A percentile compares a stretch with the other conserved stretches of the same genome.
phyloP scores from a whole-genome alignment of 2,113 vertebrate genomes.

The Entosphenus tridentatus region DNA sequence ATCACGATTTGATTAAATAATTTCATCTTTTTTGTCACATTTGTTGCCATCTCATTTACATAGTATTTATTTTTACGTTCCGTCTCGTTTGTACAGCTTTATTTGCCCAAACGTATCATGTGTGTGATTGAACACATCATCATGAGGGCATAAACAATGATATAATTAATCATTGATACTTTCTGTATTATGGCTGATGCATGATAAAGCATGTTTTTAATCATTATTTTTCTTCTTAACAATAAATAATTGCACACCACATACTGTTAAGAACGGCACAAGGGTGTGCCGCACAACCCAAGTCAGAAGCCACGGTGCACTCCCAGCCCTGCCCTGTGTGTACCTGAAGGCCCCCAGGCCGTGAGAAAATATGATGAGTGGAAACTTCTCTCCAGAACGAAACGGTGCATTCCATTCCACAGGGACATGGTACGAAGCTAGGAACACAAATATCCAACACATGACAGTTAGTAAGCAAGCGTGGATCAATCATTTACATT shows the following conservation, averaged over 20 bases:
- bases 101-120: no score
- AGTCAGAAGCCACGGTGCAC: not conserved
- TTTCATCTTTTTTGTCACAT: not conserved
- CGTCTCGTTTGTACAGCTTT: no score
- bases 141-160: no score
- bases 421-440: constrained; percentile 30
- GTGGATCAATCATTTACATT: no score
- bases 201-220: not conserved
- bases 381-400: constrained; percentile 45
- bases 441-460: not conserved
- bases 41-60: not conserved
- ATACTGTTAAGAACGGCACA: not conserved
- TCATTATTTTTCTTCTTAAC: not conserved
- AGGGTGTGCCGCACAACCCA: not conserved
- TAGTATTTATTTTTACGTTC: not conserved
- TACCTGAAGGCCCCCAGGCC: constrained; percentile 88
- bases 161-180: no score
- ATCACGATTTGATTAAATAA: not conserved
- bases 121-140: no score
- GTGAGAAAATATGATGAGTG: constrained; percentile 69
- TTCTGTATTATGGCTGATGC: not conserved
- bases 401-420: constrained; percentile 49
- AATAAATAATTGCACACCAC: not conserved
- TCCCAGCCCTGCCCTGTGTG: constrained; percentile 10
- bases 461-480: not conserved